These are phyloP conservation scores for Atrichornis clamosus DNA, from an alignment of 2,113 vertebrate genomes.

Conservation along the genomic window DNA sequence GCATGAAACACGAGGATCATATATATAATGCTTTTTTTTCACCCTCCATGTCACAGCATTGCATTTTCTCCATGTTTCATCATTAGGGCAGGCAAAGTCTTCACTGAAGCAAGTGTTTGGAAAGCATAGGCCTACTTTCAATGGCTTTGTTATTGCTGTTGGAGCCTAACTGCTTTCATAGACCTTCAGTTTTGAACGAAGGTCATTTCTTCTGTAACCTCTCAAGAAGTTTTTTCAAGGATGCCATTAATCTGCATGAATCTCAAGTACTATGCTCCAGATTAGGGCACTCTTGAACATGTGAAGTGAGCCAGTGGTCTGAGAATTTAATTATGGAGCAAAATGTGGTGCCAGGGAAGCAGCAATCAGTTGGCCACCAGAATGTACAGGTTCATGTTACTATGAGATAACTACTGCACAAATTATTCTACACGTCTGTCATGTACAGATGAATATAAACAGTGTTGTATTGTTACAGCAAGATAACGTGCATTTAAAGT, in stretches of 20 bases:
- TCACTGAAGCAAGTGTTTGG: not conserved
- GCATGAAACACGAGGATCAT: not conserved
- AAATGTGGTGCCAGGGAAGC: not conserved
- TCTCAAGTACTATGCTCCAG: not conserved
- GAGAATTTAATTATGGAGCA: not conserved
- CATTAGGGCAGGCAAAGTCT: not conserved
- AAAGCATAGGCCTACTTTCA: not conserved
- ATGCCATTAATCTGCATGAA: not conserved
- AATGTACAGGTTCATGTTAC: not conserved
- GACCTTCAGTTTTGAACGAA: not conserved
- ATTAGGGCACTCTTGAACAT: not conserved
- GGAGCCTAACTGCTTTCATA: not conserved
- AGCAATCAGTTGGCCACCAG: not conserved
- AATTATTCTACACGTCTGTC: not conserved
- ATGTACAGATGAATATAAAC: fast-evolving
- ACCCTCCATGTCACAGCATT: not conserved
- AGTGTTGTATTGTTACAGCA: not conserved
- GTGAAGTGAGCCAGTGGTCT: not conserved
- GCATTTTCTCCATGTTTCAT: not conserved
- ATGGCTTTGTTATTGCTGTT: not conserved
- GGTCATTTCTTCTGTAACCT: not conserved
- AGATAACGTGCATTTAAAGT: fast-evolving
- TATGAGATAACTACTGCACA: not conserved
- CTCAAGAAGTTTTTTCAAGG: not conserved
- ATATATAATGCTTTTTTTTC: not conserved